Evolutionary conservation across 2,888 invertebrate species (phyloP), one percentile per base, ranked within the genome.

Genomic region (Harpagoxenus sublaevis): DNA sequence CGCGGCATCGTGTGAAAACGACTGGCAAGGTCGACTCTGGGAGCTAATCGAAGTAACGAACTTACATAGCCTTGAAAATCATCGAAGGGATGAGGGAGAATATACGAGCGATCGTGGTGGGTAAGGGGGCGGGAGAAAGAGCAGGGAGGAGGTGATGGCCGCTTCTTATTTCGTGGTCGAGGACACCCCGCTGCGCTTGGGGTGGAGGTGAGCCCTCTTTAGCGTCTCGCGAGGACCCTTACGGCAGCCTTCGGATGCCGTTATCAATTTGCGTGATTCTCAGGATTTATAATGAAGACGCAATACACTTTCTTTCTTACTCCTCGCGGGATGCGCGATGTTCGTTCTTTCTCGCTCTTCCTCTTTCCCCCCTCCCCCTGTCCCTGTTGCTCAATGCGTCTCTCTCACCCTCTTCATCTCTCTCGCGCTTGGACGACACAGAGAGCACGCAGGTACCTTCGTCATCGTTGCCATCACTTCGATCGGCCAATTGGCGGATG

Each of bases 261-360:
- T 93, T 93, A 93, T 93, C 93, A 93, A 94, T 93, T 94, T 93
- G 93, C 92, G 93, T 93, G 93, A 94, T 94, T 93, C 92, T 93
- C 89, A 91, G 91, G 92, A 92, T 94, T 94, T 92, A 91, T 92
- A 93, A 94, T 94, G 93, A 94, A 94, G 94, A 94, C 88, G 93
- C 94, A 93, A 94, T 93, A 92, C 92, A 90, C 91, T 55, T 63
- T 71, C 83, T 51, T 66, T 55, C 84, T 71, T 77, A 62, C 73
- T 62, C 55, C 53, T 77, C 74, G 31, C 57, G n/a, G 23, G 31
- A 28, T 12, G 73, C 73, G 45, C 81, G 75, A 68, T 62, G 57
- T 28, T 65, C 2, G 53, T 65, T 28, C 60, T 31, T 60, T 57
- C 42, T 66, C 51, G 28, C 48, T 60, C n/a, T 51, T 57, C 23